A percentile compares a stretch with the other conserved stretches of the same genome.
phyloP scores from a whole-genome alignment of 2,113 vertebrate genomes.

The Kryptolebias marmoratus region DNA sequence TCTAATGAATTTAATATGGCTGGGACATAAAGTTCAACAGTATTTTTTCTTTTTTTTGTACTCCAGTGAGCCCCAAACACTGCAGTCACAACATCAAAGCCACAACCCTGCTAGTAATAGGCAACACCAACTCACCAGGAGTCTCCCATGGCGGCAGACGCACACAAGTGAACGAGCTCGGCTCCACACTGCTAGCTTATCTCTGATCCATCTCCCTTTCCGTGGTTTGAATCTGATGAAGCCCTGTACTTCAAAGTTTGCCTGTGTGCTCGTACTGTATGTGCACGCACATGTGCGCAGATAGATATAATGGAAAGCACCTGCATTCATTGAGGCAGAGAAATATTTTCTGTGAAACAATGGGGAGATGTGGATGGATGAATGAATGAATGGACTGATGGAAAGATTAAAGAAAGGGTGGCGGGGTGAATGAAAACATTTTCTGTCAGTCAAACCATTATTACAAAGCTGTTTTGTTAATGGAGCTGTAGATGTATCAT shows the following conservation, averaged over 20 bases:
- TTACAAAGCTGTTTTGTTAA: slow-evolving; percentile 26
- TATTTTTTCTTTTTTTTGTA: slow-evolving; percentile 6
- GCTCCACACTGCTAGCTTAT: slow-evolving; percentile 71
- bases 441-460: slow-evolving; percentile 21
- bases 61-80: slow-evolving; percentile 15
- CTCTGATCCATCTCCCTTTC: slow-evolving; percentile 74
- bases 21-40: slow-evolving; percentile 26
- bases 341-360: slow-evolving; percentile 71
- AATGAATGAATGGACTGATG: slow-evolving; percentile 45
- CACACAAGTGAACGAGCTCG: slow-evolving; percentile 34
- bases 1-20: slow-evolving; percentile 51
- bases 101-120: slow-evolving; percentile 51
- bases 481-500: slow-evolving; percentile 19
- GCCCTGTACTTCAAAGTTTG: slow-evolving; percentile 64
- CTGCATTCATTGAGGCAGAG: slow-evolving; percentile 55
- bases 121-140: slow-evolving; percentile 58
- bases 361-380: slow-evolving; percentile 53
- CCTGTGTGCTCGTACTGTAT: slow-evolving; percentile 33
- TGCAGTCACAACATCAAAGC: slow-evolving; percentile 67
- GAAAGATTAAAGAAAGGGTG: slow-evolving; percentile 33
- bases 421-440: slow-evolving; percentile 30
- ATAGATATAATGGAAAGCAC: slow-evolving; percentile 74
- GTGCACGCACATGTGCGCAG: slow-evolving; percentile 8
- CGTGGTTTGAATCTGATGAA: slow-evolving; percentile 70
- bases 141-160: slow-evolving; percentile 46